phyloP scores from a whole-genome alignment of 1,140 invertebrate species.

The Anoplolepis gracilipes region DNA sequence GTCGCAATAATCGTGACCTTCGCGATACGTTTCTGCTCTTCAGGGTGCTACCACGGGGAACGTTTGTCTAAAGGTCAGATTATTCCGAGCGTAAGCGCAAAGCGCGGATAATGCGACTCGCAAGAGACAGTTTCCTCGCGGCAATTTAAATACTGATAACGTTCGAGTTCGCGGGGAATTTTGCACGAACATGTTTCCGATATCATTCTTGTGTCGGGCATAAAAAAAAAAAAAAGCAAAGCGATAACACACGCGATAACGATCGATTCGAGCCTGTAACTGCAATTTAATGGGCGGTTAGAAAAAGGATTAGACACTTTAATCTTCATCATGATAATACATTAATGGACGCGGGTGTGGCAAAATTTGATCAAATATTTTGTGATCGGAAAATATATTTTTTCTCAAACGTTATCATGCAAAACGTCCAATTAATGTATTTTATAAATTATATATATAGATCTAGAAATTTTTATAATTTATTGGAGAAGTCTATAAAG shows the following conservation, averaged over 20 bases:
- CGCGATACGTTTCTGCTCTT: background rate
- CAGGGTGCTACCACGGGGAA: conserved; percentile 1
- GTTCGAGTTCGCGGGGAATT: conserved; percentile 12
- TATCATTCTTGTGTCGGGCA: background rate
- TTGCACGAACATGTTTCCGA: background rate
- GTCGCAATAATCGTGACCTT: conserved; percentile 29
- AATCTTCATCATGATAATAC: conserved; percentile 18
- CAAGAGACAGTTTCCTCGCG: conserved; percentile 1
- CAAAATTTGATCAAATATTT: conserved; percentile 35
- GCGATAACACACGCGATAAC: background rate
- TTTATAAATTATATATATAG: background rate
- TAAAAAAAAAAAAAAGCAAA: background rate
- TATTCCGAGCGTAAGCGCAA: conserved; percentile 31
- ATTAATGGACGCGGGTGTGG: conserved; percentile 27
- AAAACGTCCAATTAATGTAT: background rate
- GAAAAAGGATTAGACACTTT: background rate
- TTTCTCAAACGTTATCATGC: background rate
- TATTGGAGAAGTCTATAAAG: background rate
- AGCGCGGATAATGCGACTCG: conserved; percentile 11
- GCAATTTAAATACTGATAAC: conserved; percentile 22
- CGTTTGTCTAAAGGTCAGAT: conserved; percentile 39
- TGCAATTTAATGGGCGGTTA: conserved; percentile 8
- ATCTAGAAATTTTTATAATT: conserved; percentile 1
- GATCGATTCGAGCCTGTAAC: background rate
- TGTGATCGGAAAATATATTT: background rate